These are phyloP conservation scores for Chrysodeixis includens DNA, from an alignment of 2,888 invertebrate species.

Conservation along the genomic window DNA sequence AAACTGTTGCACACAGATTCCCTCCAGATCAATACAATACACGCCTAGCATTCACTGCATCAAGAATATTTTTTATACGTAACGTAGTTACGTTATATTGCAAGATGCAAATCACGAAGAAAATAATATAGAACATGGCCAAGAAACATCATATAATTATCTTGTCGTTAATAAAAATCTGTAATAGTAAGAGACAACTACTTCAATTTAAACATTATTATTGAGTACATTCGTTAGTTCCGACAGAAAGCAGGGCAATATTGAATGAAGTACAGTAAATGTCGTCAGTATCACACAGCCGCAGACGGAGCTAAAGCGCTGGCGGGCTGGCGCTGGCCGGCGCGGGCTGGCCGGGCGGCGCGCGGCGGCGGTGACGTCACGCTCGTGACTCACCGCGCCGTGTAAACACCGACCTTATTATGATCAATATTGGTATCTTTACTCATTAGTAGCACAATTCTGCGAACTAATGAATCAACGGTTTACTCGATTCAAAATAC, in stretches of 20 bases:
- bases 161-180: too few species aligned
- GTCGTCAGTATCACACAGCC: background rate
- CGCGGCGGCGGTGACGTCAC: conserved; percentile 29
- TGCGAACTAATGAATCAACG: conserved; percentile 41
- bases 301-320: background rate
- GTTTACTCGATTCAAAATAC: conserved; percentile 22
- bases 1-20: conserved; percentile 34
- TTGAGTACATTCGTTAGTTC: too few species aligned
- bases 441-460: conserved; percentile 25
- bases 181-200: too few species aligned
- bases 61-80: background rate
- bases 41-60: background rate
- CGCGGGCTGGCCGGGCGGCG: background rate
- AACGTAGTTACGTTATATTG: background rate
- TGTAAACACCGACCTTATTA: conserved; percentile 23
- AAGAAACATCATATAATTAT: too few species aligned
- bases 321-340: background rate
- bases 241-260: too few species aligned
- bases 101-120: background rate
- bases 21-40: conserved; percentile 37
- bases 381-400: conserved; percentile 36
- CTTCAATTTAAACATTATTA: too few species aligned
- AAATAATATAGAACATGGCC: too few species aligned
- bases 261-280: too few species aligned
- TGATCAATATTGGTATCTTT: conserved; percentile 38